Percentiles rank a stretch among this genome's conserved stretches.
phyloP scores from a whole-genome alignment of 2,888 invertebrate species.

The Andrena fulva region DNA sequence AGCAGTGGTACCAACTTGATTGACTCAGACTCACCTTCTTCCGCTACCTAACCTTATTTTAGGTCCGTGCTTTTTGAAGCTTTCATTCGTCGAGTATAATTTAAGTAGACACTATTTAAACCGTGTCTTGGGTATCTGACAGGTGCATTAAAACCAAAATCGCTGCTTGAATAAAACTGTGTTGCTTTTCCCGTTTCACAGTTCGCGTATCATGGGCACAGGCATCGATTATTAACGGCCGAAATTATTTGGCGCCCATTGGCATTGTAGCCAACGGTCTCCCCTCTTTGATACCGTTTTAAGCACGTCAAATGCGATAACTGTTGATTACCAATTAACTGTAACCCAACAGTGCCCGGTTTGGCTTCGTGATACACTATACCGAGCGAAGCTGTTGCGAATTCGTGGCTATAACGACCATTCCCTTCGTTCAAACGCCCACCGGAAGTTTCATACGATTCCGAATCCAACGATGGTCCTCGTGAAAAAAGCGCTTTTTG shows the following conservation, averaged over 20 bases:
- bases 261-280: neutral
- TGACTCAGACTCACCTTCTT: no score
- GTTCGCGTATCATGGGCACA: neutral
- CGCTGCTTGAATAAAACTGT: no score
- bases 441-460: slow-evolving; percentile 74
- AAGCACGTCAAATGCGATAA: slow-evolving; percentile 31
- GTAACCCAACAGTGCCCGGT: slow-evolving; percentile 27
- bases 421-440: slow-evolving; percentile 54
- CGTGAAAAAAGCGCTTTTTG: neutral
- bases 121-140: no score
- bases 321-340: slow-evolving; percentile 50
- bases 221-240: slow-evolving; percentile 1
- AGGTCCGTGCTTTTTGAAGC: no score
- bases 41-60: no score
- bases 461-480: slow-evolving; percentile 73
- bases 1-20: no score
- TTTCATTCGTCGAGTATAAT: no score
- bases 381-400: neutral
- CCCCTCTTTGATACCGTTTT: slow-evolving; percentile 32
- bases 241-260: slow-evolving; percentile 2
- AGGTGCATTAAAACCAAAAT: neutral
- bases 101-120: no score
- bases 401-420: slow-evolving; percentile 5
- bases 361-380: slow-evolving; percentile 30
- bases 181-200: neutral